These are phyloP conservation scores for Notolepis coatsorum DNA, from an alignment of 2,797 vertebrate genomes.

Conservation along the genomic window DNA sequence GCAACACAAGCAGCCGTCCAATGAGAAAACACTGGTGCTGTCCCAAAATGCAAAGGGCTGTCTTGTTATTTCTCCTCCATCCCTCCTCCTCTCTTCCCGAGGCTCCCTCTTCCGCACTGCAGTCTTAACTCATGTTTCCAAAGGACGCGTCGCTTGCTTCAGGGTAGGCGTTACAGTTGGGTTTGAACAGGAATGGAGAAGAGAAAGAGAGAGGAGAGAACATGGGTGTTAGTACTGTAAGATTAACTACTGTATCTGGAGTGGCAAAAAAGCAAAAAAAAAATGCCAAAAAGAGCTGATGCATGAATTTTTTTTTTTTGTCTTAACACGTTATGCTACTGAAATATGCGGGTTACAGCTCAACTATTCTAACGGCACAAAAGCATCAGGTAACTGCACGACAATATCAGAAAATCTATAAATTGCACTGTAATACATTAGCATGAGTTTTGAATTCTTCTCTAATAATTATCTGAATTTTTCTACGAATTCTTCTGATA, in stretches of 20 bases:
- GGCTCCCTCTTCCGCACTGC: slow-evolving; percentile 10
- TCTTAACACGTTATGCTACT: slow-evolving; percentile 28
- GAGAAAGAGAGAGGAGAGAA: slow-evolving; percentile 39
- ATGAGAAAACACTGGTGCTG: slow-evolving; percentile 23
- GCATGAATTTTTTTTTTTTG: slow-evolving; percentile 29
- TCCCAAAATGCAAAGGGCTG: slow-evolving; percentile 23
- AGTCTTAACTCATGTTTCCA: slow-evolving; percentile 67
- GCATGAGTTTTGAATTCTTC: neutral
- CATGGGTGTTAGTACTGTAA: slow-evolving; percentile 33
- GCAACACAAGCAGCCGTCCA: slow-evolving; percentile 15
- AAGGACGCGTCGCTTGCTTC: slow-evolving; percentile 77
- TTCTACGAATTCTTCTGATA: neutral
- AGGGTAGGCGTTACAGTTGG: slow-evolving; percentile 46
- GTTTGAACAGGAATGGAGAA: slow-evolving; percentile 47
- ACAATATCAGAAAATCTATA: neutral
- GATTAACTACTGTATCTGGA: slow-evolving; percentile 24
- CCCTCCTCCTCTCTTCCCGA: slow-evolving; percentile 22
- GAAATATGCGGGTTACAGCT: slow-evolving; percentile 15
- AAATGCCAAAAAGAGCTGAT: slow-evolving; percentile 20
- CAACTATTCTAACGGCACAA: neutral
- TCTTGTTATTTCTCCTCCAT: neutral
- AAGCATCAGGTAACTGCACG: neutral
- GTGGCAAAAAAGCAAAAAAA: too few relatives aligned
- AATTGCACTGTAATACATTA: neutral
- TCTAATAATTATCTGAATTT: neutral